A percentile compares a stretch with the other conserved stretches of the same genome.
Evolutionary conservation across 1,140 invertebrate species (phyloP).

Genomic region (Drosophila albomicans): DNA sequence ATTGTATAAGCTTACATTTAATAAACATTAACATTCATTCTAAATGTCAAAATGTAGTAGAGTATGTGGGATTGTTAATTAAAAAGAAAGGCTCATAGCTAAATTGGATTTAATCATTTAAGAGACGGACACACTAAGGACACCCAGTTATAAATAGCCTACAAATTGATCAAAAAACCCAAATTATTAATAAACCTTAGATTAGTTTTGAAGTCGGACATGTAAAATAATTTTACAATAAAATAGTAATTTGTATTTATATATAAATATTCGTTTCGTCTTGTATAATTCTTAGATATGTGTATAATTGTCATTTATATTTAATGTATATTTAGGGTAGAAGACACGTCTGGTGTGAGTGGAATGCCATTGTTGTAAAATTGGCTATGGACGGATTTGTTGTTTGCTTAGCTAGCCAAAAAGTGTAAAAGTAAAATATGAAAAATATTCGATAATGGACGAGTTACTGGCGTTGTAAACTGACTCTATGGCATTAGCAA

Average conservation of each 20-base stretch:
- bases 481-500: constrained; percentile 88
- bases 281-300: constrained; percentile 38
- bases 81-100: constrained; percentile 3
- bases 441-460: constrained; percentile 33
- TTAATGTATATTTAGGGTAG: constrained; percentile 17
- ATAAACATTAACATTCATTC: constrained; percentile 72
- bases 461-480: background rate
- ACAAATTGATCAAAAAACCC: background rate
- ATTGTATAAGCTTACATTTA: constrained; percentile 58
- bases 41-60: constrained; percentile 12
- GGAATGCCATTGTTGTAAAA: constrained; percentile 25
- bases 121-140: background rate
- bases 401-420: background rate
- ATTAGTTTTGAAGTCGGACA: constrained; percentile 28
- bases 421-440: constrained; percentile 10
- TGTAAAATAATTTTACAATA: constrained; percentile 37
- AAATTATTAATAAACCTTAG: constrained; percentile 1
- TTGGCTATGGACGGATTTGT: constrained; percentile 32
- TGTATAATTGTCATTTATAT: constrained; percentile 30
- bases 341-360: constrained; percentile 42
- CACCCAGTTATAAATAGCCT: constrained; percentile 4
- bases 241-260: constrained; percentile 42
- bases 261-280: constrained; percentile 37
- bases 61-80: constrained; percentile 7
- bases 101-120: constrained; percentile 14